Evolutionary conservation across 2,888 invertebrate species (phyloP).

Genomic region (Erebia aethiops): DNA sequence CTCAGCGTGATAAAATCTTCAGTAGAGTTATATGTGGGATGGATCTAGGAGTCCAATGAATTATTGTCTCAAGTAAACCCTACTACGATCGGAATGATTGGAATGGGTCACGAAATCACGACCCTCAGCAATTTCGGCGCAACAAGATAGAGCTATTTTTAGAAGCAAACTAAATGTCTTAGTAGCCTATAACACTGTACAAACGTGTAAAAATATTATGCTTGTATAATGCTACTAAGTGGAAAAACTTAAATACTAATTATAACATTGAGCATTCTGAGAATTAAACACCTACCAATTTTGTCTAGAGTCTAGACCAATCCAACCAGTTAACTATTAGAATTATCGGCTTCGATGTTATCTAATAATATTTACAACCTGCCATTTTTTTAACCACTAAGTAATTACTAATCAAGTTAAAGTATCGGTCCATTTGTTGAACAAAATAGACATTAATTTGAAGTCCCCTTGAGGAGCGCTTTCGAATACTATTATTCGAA

Average conservation of each 20-base stretch:
- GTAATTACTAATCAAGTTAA: constrained; percentile 31
- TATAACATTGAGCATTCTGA: background rate
- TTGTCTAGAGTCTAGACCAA: constrained; percentile 23
- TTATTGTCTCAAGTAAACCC: too few relatives aligned
- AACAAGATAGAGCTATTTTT: too few relatives aligned
- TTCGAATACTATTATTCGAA: too few relatives aligned
- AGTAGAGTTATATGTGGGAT: too few relatives aligned
- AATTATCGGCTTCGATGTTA: constrained; percentile 23
- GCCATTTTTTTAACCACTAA: constrained; percentile 22
- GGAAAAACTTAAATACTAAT: constrained; percentile 1
- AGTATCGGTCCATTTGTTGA: constrained; percentile 32
- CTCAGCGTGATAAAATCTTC: too few relatives aligned
- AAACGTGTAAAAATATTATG: too few relatives aligned
- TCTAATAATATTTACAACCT: constrained; percentile 31
- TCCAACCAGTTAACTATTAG: constrained; percentile 25
- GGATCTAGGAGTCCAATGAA: too few relatives aligned
- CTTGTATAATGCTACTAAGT: background rate
- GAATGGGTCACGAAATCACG: too few relatives aligned
- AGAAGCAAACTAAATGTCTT: too few relatives aligned
- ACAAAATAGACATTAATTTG: background rate
- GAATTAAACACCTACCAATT: constrained; percentile 14
- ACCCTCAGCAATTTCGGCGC: too few relatives aligned
- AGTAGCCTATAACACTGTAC: too few relatives aligned
- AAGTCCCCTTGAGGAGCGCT: background rate
- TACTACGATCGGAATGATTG: too few relatives aligned